phyloP scores from a whole-genome alignment of 2,888 invertebrate species.

The Ophonus ardosiacus region DNA sequence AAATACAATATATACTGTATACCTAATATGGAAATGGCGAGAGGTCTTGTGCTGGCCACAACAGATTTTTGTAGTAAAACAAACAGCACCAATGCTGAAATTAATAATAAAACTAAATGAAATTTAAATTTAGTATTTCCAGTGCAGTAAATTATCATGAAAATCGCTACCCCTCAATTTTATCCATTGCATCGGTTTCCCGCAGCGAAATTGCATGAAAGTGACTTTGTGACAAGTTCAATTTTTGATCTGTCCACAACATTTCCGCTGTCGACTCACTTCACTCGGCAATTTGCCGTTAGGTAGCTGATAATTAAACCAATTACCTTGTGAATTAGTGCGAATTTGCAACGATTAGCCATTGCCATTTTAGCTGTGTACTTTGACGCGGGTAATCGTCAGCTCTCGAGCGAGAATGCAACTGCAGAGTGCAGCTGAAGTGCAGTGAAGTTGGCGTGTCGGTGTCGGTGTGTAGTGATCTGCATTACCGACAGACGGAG shows the following conservation, averaged over 20 bases:
- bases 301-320: conserved; percentile 25
- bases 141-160: no score
- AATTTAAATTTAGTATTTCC: no score
- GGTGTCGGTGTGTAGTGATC: not conserved
- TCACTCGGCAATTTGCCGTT: not conserved
- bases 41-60: no score
- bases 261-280: not conserved
- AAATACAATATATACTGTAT: no score
- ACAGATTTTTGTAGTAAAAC: no score
- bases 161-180: no score
- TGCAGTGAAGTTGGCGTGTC: conserved; percentile 27
- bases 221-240: not conserved
- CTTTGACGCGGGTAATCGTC: conserved; percentile 24
- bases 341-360: conserved; percentile 36
- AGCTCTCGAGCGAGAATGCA: conserved; percentile 15
- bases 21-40: no score
- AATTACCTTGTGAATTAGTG: conserved; percentile 26
- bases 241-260: not conserved
- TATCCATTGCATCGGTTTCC: no score
- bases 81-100: no score
- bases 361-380: conserved; percentile 27
- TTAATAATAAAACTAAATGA: no score
- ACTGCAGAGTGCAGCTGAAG: not conserved
- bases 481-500: not conserved
- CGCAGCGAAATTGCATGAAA: not conserved